Evolutionary conservation across 1,140 invertebrate genomes (phyloP), one percentile per base, ranked within the genome.

Genomic region (Liolophura sinensis): DNA sequence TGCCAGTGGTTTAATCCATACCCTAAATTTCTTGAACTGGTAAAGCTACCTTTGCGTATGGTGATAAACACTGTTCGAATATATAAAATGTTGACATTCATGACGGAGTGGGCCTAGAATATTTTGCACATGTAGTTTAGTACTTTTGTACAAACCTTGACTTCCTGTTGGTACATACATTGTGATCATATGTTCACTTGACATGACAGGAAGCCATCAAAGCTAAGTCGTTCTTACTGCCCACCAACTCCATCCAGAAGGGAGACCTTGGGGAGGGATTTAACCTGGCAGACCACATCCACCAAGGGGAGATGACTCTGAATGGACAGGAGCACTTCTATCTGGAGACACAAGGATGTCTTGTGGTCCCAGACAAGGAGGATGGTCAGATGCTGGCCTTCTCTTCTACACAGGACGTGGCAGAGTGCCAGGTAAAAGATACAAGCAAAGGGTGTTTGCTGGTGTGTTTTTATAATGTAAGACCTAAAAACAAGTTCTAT

Each of bases 311-410:
- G 78, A 86, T 93, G 52, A 88, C 90, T 70, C 91, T 92, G 73
- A 94, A 94, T 52, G 95, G 94, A 0, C 96, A 98, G 83, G 95
- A 98, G 83, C 96, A 99, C 83, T 98, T 98, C 86, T 98, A 99
- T 84, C 84, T 99, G 67, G 94, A 96, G 85, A 96, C 95, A 0
- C 89, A 96, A 16, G 81, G 71, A 7, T 75, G 80, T 46, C 84
- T 94, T 52, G 94, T 89, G 1, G 85, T 94, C 40, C 93, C 93
- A 0, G 90, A 89, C 63, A 89, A 90, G 75, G 92, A 93, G 78
- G 88, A 91, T 74, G 90, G 93, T 72, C 95, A 97, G 82, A 86
- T 97, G 62, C 93, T 96, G 83, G 79, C 98, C 15, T 91, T 92
- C 75, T 89, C 88, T 60, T 92, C 93, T 0, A 91, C 92, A 0